These are phyloP conservation scores for Oscheius sp. DNA, from an alignment of 2,888 invertebrate species.

Conservation along the genomic window DNA sequence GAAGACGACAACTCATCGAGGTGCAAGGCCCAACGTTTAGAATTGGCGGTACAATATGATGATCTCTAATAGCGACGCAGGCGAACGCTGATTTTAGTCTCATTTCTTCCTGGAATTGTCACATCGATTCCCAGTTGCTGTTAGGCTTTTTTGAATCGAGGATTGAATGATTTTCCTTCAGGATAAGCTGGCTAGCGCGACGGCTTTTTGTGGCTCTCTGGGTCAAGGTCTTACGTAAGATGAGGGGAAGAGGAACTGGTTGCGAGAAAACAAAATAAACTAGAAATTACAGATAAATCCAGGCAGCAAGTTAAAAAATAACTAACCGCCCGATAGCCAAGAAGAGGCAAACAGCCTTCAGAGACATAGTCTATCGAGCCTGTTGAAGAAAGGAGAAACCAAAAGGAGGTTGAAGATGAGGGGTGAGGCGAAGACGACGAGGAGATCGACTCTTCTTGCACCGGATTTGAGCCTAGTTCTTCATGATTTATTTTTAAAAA, in stretches of 20 bases:
- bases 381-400: slow-evolving; percentile 22
- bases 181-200: background rate
- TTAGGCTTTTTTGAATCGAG: too few species aligned
- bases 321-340: slow-evolving; percentile 12
- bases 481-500: too few species aligned
- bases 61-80: slow-evolving; percentile 22
- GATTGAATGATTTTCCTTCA: background rate
- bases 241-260: background rate
- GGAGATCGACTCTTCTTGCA: slow-evolving; percentile 29
- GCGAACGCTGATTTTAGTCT: slow-evolving; percentile 17
- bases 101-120: slow-evolving; percentile 20
- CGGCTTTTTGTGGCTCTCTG: background rate
- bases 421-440: slow-evolving; percentile 13
- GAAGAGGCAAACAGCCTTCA: background rate
- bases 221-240: background rate
- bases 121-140: too few species aligned
- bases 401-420: slow-evolving; percentile 7
- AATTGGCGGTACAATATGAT: slow-evolving; percentile 28
- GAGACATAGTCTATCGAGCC: slow-evolving; percentile 24
- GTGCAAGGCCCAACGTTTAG: slow-evolving; percentile 24
- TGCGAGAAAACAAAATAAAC: background rate
- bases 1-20: slow-evolving; percentile 21
- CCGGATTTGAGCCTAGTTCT: slow-evolving; percentile 26
- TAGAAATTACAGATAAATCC: background rate
- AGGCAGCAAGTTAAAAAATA: background rate